Conservation (phyloP, 1,140 invertebrate species). For the Drosophila parabipectinata region DNA sequence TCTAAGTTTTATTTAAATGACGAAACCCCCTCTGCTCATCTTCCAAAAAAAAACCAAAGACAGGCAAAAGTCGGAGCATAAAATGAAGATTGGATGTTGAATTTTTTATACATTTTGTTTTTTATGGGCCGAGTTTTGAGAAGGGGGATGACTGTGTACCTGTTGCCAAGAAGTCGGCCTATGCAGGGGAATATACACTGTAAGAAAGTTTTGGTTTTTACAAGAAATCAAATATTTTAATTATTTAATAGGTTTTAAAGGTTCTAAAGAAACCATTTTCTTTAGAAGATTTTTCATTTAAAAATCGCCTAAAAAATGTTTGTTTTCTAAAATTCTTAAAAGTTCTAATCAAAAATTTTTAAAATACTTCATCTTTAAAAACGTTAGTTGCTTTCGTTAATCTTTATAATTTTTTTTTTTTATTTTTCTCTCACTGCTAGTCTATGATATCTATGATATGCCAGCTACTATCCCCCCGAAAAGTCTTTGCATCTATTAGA, state of each 20-base stretch:
- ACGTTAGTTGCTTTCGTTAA: too few relatives aligned
- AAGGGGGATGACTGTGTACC: slow-evolving; percentile 24
- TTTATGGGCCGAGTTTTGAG: background rate
- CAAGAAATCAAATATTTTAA: background rate
- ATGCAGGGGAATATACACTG: slow-evolving; percentile 14
- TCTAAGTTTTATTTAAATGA: slow-evolving; percentile 79
- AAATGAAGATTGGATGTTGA: slow-evolving; percentile 3
- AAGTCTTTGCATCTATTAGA: slow-evolving; percentile 45
- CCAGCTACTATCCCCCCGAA: slow-evolving; percentile 15
- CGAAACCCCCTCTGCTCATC: slow-evolving; percentile 1
- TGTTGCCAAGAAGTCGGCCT: slow-evolving; percentile 39
- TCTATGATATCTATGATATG: slow-evolving; percentile 27
- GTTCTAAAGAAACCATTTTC: too few relatives aligned
- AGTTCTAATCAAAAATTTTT: too few relatives aligned
- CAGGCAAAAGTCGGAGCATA: background rate
- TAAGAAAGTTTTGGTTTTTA: background rate
- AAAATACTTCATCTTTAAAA: background rate
- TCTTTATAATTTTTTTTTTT: too few relatives aligned
- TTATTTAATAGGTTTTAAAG: too few relatives aligned
- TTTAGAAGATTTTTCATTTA: too few relatives aligned
- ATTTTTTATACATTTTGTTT: background rate
- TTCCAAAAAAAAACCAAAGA: slow-evolving; percentile 12
- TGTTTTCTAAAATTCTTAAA: too few relatives aligned
- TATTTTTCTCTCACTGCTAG: slow-evolving; percentile 19
- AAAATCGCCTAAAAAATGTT: too few relatives aligned